These are phyloP conservation scores for Tanaodytes sp. DNA, from an alignment of 2,888 invertebrate species.

Conservation along the genomic window DNA sequence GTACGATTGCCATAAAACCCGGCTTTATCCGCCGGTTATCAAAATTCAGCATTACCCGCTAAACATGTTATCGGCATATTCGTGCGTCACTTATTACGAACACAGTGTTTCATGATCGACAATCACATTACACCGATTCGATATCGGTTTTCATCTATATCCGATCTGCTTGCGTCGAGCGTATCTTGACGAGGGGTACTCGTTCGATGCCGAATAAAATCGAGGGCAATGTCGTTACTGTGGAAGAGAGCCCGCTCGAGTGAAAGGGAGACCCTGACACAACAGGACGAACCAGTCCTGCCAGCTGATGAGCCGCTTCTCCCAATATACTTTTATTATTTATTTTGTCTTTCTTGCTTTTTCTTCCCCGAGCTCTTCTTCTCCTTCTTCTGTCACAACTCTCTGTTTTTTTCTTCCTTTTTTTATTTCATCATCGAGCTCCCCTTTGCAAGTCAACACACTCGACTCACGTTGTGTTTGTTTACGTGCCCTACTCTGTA, in stretches of 20 bases:
- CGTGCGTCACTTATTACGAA: slow-evolving; percentile 15
- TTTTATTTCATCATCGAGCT: slow-evolving; percentile 41
- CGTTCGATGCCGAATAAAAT: slow-evolving; percentile 63
- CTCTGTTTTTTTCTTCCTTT: slow-evolving; percentile 66
- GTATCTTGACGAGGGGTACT: slow-evolving; percentile 33
- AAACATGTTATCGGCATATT: slow-evolving; percentile 16
- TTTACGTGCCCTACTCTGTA: slow-evolving; percentile 46
- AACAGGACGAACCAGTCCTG: slow-evolving; percentile 68
- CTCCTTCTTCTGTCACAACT: slow-evolving; percentile 54
- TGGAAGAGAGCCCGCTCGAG: slow-evolving; percentile 26
- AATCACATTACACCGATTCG: slow-evolving; percentile 39
- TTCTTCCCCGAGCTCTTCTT: slow-evolving; percentile 57
- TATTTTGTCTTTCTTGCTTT: slow-evolving; percentile 61
- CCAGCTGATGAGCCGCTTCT: slow-evolving; percentile 72
- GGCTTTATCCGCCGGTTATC: slow-evolving; percentile 26
- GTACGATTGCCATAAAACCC: slow-evolving; percentile 29
- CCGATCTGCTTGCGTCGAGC: slow-evolving; percentile 39
- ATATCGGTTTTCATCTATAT: slow-evolving; percentile 35
- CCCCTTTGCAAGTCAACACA: slow-evolving; percentile 52
- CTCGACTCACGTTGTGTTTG: slow-evolving; percentile 44
- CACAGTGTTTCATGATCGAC: slow-evolving; percentile 29
- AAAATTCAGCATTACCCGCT: slow-evolving; percentile 12
- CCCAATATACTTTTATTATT: slow-evolving; percentile 67
- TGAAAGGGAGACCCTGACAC: slow-evolving; percentile 53
- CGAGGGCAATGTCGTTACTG: slow-evolving; percentile 65